These are phyloP conservation scores for Hydropotes inermis DNA, from an alignment of 2,113 vertebrate species.

Conservation along the genomic window DNA sequence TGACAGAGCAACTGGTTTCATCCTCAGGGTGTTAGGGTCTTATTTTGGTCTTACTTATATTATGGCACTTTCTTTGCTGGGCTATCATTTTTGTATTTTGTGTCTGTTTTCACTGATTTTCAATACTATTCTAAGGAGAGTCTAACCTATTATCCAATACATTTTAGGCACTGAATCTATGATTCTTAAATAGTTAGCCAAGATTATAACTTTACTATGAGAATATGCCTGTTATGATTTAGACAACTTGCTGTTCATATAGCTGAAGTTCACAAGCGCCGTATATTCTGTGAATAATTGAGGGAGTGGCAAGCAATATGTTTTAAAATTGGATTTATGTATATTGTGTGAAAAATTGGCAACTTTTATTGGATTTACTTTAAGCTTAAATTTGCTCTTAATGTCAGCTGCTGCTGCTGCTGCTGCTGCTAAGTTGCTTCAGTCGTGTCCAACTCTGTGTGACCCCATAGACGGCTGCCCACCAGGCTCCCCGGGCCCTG, in stretches of 20 bases:
- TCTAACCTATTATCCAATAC: background rate
- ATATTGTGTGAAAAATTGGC: background rate
- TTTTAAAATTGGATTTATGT: background rate
- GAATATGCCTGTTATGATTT: background rate
- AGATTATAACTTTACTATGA: background rate
- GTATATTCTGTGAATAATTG: background rate
- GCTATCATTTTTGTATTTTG: background rate
- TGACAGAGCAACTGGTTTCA: background rate
- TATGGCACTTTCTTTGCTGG: background rate
- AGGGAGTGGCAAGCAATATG: background rate
- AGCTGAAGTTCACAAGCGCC: background rate
- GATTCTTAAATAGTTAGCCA: background rate
- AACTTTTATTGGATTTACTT: background rate
- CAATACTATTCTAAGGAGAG: background rate
- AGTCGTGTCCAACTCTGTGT: no score
- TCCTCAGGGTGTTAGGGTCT: background rate
- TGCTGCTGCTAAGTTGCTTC: no score
- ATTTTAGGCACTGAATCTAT: background rate
- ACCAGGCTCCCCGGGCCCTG: no score
- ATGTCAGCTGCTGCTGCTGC: background rate
- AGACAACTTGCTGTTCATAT: background rate
- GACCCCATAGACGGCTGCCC: no score
- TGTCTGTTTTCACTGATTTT: background rate
- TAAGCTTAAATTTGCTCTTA: background rate
- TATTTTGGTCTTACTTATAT: background rate